Conservation (phyloP, 2,888 invertebrate species). For the Tipula lateralis region DNA sequence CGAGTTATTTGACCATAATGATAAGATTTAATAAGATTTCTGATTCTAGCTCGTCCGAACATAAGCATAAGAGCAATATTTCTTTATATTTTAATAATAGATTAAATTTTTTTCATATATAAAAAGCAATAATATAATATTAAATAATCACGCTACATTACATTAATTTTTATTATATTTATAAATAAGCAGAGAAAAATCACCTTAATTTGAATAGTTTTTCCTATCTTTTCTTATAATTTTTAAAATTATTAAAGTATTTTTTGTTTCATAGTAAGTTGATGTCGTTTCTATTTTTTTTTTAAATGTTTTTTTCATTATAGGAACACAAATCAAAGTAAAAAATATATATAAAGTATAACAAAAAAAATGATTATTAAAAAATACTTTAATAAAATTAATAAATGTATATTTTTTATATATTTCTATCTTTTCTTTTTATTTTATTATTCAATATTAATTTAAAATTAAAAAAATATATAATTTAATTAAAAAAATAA, state of each 20-base stretch:
- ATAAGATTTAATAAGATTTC: too few species aligned
- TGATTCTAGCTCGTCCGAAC: background rate
- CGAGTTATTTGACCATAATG: too few species aligned
- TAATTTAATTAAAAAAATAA: background rate
- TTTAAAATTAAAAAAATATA: slow-evolving; percentile 20
- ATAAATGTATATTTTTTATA: slow-evolving; percentile 19
- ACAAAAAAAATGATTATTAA: background rate
- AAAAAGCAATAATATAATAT: slow-evolving; percentile 26
- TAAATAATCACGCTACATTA: slow-evolving; percentile 27
- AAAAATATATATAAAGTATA: slow-evolving; percentile 20
- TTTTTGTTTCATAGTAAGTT: background rate
- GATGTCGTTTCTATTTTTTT: background rate
- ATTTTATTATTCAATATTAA: slow-evolving; percentile 12
- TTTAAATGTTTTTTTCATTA: background rate
- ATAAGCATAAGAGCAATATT: slow-evolving; percentile 5
- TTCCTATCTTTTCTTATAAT: background rate
- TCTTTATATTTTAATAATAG: background rate
- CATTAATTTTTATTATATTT: background rate
- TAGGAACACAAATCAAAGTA: slow-evolving; percentile 24
- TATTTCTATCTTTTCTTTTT: background rate
- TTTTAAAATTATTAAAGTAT: slow-evolving; percentile 24
- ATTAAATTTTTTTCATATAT: slow-evolving; percentile 14
- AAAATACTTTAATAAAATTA: slow-evolving; percentile 25
- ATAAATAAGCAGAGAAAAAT: background rate
- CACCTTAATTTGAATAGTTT: background rate